Base-by-base conservation (phyloP, 1,140 invertebrate species). In the Anastrepha ludens region DNA sequence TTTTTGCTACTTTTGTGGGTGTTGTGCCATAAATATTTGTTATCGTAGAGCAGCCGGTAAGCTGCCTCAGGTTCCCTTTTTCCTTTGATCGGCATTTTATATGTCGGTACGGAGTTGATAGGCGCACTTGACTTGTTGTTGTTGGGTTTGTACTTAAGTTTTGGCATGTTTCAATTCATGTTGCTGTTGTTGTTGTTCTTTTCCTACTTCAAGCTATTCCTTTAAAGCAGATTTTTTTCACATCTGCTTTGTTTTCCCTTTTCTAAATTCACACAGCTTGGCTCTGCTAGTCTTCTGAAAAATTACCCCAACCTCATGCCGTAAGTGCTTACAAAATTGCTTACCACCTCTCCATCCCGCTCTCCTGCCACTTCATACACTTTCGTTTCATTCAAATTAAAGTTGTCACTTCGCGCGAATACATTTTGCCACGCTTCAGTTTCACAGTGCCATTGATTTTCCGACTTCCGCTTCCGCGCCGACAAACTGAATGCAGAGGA, bases 21-120 rank as follows among this genome's bases (percentile, higher is more conserved):
- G 74, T 55, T 78, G 47, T 50, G 47, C 44, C 44, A 78, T 78
- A 78, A 78, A 78, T 17, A 78, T 78, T 78, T 78, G 74, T 78
- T 78, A 78, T 78, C 74, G 47, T 13, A 13, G 15, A 81, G 47
- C 41, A 55, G 47, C 74, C 15, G n/a, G 41, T 55, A 50, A 81
- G 74, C n/a, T 55, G n/a, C 55, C 8, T 17, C 17, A 44, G 15
- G 41, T 44, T 74, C 4, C 67, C 3, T 6, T 7, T 74, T 67
- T 55, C 50, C 50, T 6, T 11, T 55, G 50, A 8, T 55, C 6
- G 6, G 50, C 50, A 55, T 55, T 55, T 55, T 55, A 55, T 55
- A 11, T 11, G 11, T 11, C 50, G 11, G 11, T 55, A 2, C 50
- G 0, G 50, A 55, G 50, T 55, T 55, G 50, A 8, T 11, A 11